Conservation (phyloP, 1,140 invertebrate genomes). For the Lordiphosa stackelbergi region DNA sequence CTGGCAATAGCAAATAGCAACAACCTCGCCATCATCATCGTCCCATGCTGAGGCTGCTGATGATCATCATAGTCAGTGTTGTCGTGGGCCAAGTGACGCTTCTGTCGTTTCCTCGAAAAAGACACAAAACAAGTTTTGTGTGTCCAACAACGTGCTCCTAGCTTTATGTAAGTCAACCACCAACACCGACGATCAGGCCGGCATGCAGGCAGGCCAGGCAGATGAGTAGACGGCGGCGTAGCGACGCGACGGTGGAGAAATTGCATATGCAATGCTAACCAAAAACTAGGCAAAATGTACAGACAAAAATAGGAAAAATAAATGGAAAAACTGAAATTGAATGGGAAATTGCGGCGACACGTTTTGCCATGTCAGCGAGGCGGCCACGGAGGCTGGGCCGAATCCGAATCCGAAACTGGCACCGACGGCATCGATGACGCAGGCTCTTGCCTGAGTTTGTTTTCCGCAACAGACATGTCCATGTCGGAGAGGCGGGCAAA, state of each 20-base stretch:
- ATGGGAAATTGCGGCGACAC: constrained; percentile 69
- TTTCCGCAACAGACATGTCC: constrained; percentile 34
- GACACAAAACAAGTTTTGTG: constrained; percentile 53
- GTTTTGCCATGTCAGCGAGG: constrained; percentile 51
- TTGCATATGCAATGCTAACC: constrained; percentile 56
- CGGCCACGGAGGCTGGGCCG: constrained; percentile 22
- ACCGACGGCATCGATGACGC: constrained; percentile 34
- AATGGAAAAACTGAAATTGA: constrained; percentile 58
- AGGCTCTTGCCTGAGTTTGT: constrained; percentile 33
- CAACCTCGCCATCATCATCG: constrained; percentile 35
- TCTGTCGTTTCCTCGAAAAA: constrained; percentile 66
- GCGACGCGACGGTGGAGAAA: constrained; percentile 32
- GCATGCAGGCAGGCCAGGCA: constrained; percentile 31
- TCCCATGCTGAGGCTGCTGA: constrained; percentile 12
- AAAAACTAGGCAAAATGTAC: constrained; percentile 38
- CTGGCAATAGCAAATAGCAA: constrained; percentile 17
- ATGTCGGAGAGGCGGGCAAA: constrained; percentile 7
- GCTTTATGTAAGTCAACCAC: constrained; percentile 72
- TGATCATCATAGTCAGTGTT: constrained; percentile 14
- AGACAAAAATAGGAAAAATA: constrained; percentile 26
- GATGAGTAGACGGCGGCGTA: constrained; percentile 41
- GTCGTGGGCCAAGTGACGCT: constrained; percentile 36
- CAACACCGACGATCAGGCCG: constrained; percentile 33
- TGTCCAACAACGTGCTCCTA: constrained; percentile 53
- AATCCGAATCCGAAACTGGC: constrained; percentile 14